Evolutionary conservation across 23 tunicate genomes (phyloP).

Genomic region (Halocynthia aurantium): DNA sequence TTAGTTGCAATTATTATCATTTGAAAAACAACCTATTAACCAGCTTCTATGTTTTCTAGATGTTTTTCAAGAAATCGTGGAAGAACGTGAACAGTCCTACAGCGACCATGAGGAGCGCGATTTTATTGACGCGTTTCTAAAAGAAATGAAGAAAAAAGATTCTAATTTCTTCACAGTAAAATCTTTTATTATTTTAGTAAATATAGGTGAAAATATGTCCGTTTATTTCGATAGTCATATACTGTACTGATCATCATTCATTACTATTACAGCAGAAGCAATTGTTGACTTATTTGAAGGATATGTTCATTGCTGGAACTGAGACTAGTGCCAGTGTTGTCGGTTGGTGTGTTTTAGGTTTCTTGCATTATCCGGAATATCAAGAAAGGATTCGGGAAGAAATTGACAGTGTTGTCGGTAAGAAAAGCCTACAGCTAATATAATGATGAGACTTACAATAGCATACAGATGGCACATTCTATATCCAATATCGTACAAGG

Average conservation of each 20-base stretch:
- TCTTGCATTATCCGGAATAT: background rate
- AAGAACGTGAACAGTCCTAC: too few relatives aligned
- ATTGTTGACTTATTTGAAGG: background rate
- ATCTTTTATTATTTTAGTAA: too few relatives aligned
- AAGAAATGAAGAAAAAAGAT: background rate
- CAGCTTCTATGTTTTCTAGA: too few relatives aligned
- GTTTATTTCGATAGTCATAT: too few relatives aligned
- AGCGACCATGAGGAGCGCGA: background rate
- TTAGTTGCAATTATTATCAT: too few relatives aligned
- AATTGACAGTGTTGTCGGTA: constrained; percentile 7
- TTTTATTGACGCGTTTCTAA: constrained; percentile 5
- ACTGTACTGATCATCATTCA: too few relatives aligned
- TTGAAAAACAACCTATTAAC: too few relatives aligned
- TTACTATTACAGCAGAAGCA: background rate
- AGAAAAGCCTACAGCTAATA: background rate
- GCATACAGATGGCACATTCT: too few relatives aligned
- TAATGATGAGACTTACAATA: background rate
- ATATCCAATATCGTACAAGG: too few relatives aligned
- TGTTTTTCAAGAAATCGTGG: too few relatives aligned
- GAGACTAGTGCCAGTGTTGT: background rate
- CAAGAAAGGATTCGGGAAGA: constrained; percentile 5
- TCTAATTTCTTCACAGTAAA: background rate
- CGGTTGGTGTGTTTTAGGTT: background rate
- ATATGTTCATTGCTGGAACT: constrained; percentile 4
- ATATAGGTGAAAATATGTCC: too few relatives aligned